Evolutionary conservation across 2,888 invertebrate genomes (phyloP).

Genomic region (Drosophila colorata): DNA sequence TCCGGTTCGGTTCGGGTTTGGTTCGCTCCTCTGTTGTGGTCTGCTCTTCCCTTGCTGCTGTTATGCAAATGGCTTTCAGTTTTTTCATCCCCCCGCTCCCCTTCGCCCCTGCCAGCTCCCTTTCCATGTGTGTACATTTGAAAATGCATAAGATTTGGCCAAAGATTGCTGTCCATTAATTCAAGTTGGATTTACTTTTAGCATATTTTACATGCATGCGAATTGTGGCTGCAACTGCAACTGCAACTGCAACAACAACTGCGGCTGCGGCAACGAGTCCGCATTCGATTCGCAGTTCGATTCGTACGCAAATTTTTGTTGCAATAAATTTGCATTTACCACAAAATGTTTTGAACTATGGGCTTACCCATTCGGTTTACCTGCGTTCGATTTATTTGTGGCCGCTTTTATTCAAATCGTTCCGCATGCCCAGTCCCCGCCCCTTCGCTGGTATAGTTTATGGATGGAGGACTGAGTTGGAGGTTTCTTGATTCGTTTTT

Average conservation of each 20-base stretch:
- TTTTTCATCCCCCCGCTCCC: slow-evolving; percentile 14
- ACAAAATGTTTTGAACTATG: slow-evolving; percentile 78
- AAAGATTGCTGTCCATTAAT: slow-evolving; percentile 82
- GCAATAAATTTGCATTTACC: slow-evolving; percentile 80
- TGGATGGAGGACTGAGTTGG: neutral
- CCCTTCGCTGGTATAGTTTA: slow-evolving; percentile 1
- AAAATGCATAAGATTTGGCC: slow-evolving; percentile 80
- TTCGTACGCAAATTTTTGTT: slow-evolving; percentile 70
- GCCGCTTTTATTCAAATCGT: slow-evolving; percentile 72
- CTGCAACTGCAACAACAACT: slow-evolving; percentile 7
- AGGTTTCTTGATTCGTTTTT: slow-evolving; percentile 68
- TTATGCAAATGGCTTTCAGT: slow-evolving; percentile 71
- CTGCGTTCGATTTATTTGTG: slow-evolving; percentile 71
- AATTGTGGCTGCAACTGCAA: slow-evolving; percentile 50
- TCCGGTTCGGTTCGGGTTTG: slow-evolving; percentile 18
- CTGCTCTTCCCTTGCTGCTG: slow-evolving; percentile 49
- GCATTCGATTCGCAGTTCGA: slow-evolving; percentile 59
- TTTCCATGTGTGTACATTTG: slow-evolving; percentile 55
- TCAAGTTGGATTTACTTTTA: slow-evolving; percentile 81
- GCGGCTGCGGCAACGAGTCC: slow-evolving; percentile 14
- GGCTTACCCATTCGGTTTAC: slow-evolving; percentile 57
- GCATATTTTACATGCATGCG: slow-evolving; percentile 80
- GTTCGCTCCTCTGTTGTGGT: slow-evolving; percentile 32
- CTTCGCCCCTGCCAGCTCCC: slow-evolving; percentile 5
- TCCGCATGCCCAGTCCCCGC: slow-evolving; percentile 9